These are phyloP conservation scores for Nyctibius grandis DNA, from an alignment of 2,797 vertebrate genomes.

Conservation along the genomic window DNA sequence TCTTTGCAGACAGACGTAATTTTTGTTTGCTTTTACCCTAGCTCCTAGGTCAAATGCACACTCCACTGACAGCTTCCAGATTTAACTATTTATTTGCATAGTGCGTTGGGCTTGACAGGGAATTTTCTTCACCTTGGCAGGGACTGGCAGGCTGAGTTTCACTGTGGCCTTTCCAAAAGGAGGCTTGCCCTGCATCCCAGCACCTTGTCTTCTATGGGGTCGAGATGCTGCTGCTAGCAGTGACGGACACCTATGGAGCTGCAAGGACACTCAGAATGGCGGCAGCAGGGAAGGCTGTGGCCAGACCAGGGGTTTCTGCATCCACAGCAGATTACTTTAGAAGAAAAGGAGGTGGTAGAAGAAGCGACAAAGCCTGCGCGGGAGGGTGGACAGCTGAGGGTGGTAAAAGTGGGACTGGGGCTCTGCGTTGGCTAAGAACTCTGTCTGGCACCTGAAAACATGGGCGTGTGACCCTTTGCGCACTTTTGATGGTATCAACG, in stretches of 20 bases:
- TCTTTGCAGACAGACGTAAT: neutral
- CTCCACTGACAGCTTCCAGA: neutral
- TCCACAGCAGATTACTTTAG: neutral
- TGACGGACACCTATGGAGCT: neutral
- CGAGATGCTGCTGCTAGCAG: neutral
- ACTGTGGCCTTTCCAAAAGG: neutral
- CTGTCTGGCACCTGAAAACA: neutral
- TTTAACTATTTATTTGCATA: neutral
- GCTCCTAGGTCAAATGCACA: neutral
- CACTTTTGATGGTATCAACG: neutral
- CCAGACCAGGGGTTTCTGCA: neutral
- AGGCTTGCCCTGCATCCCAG: neutral
- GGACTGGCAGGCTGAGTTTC: neutral
- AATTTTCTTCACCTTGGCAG: neutral
- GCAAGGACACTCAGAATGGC: accelerated
- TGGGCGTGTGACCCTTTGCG: accelerated
- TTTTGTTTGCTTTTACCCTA: neutral
- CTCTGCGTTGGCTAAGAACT: neutral
- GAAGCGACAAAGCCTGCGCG: accelerated
- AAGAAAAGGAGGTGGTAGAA: neutral
- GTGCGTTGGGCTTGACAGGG: neutral
- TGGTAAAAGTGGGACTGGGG: neutral
- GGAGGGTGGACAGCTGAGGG: neutral
- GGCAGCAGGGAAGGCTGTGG: neutral
- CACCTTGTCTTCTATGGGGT: neutral